A percentile compares a stretch with the other conserved stretches of the same genome.
Conservation (phyloP, 92 coral and sea anemone genomes). For the Umimayanthus chanpuru region DNA sequence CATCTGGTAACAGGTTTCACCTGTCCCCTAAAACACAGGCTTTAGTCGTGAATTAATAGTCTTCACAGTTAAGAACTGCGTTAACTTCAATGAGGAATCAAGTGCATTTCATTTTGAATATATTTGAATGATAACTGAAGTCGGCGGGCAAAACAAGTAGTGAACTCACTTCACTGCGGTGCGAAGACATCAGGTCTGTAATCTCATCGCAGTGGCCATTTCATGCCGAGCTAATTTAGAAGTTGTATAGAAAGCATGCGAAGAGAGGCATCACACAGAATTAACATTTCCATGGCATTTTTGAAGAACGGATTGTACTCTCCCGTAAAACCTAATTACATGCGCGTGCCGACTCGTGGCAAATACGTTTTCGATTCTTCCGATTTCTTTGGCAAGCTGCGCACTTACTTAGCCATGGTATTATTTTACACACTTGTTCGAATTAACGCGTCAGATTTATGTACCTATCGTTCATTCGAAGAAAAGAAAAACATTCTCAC, state of each 20-base stretch:
- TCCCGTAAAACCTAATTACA: conserved; percentile 8
- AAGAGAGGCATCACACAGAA: conserved; percentile 3
- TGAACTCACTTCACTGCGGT: neutral
- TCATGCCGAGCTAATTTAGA: conserved; percentile 37
- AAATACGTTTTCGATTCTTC: conserved; percentile 8
- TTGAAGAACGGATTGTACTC: conserved; percentile 6
- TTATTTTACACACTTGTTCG: conserved; percentile 22
- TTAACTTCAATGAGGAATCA: conserved; percentile 39
- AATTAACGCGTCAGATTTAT: conserved; percentile 28
- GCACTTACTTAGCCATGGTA: neutral
- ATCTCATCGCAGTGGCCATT: conserved; percentile 20
- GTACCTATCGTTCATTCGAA: conserved; percentile 18
- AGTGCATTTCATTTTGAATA: conserved; percentile 40
- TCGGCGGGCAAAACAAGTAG: neutral
- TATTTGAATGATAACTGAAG: conserved; percentile 19
- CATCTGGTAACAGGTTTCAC: conserved; percentile 39
- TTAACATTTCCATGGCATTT: conserved; percentile 43
- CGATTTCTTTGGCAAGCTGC: conserved; percentile 14
- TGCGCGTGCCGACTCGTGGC: conserved; percentile 1
- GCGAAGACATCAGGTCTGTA: conserved; percentile 24
- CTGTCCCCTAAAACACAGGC: conserved; percentile 19
- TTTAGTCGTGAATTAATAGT: conserved; percentile 24
- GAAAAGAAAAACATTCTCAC: conserved; percentile 30
- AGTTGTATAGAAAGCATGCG: conserved; percentile 4
- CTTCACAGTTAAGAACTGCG: conserved; percentile 15